Conservation (phyloP, 2,797 vertebrate genomes). For the Delichon dasypus region DNA sequence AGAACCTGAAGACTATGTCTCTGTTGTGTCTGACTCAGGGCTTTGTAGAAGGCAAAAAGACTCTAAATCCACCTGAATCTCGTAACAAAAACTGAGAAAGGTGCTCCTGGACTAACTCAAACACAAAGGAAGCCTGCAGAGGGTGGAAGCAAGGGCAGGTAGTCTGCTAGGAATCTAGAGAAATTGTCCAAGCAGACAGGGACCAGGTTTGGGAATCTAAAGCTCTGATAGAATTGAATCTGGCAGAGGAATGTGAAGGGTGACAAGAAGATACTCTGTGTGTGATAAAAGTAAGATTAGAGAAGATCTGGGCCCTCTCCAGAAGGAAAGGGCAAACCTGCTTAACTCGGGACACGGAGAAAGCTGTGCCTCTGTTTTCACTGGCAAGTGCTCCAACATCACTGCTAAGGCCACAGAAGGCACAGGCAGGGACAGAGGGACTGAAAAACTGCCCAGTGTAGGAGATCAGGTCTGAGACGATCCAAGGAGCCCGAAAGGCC, state of each 20-base stretch:
- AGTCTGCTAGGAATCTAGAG: background rate
- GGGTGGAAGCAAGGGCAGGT: background rate
- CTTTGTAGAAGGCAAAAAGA: too few species aligned
- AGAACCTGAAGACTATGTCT: too few species aligned
- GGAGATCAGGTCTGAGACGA: background rate
- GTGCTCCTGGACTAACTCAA: background rate
- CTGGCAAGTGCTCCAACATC: background rate
- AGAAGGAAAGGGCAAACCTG: background rate
- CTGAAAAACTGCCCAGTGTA: rapidly evolving
- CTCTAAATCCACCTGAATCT: too few species aligned
- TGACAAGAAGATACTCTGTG: background rate
- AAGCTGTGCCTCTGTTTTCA: background rate
- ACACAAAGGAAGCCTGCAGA: background rate
- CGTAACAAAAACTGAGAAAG: too few species aligned
- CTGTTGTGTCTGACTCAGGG: too few species aligned
- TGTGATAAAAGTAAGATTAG: background rate
- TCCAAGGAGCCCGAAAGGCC: background rate
- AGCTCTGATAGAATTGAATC: background rate
- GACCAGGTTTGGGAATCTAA: background rate
- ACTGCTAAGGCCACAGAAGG: background rate
- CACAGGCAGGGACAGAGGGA: background rate
- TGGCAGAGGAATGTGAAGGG: background rate
- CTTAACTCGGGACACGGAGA: rapidly evolving
- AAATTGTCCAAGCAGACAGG: background rate
- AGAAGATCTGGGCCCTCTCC: background rate